phyloP scores from a whole-genome alignment of 1,140 invertebrate genomes.

The Sweltsa coloradensis region DNA sequence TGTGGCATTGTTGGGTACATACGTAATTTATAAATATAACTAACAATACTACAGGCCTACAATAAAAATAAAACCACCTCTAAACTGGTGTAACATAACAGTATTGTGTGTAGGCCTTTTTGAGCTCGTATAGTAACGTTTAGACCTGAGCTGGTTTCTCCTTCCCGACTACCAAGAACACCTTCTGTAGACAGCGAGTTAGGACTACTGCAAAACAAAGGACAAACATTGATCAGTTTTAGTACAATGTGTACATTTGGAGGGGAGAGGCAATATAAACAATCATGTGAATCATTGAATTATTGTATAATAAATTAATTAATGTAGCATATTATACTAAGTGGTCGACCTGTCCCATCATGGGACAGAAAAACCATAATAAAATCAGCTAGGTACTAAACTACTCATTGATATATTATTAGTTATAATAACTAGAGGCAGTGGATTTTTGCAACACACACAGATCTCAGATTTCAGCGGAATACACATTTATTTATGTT shows the following conservation, averaged over 20 bases:
- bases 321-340: conserved; percentile 11
- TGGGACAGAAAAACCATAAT: neutral
- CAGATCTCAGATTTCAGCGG: too few species aligned
- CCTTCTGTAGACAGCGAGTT: conserved; percentile 47
- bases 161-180: conserved; percentile 53
- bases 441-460: too few species aligned
- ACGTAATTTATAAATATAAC: too few species aligned
- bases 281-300: conserved; percentile 28
- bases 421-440: too few species aligned
- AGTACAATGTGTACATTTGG: conserved; percentile 15
- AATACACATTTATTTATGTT: too few species aligned
- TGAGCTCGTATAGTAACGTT: too few species aligned
- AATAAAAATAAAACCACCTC: too few species aligned
- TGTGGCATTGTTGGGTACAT: too few species aligned
- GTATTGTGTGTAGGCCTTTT: too few species aligned
- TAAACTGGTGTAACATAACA: too few species aligned
- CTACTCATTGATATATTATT: too few species aligned
- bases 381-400: neutral
- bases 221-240: conserved; percentile 6
- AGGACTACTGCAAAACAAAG: conserved; percentile 36
- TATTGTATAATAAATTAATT: conserved; percentile 24
- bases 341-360: neutral
- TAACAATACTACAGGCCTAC: too few species aligned
- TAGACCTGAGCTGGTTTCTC: conserved; percentile 50
- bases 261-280: conserved; percentile 21